These are phyloP conservation scores for Antheraea pernyi DNA, from an alignment of 1,140 invertebrate species.

Conservation along the genomic window DNA sequence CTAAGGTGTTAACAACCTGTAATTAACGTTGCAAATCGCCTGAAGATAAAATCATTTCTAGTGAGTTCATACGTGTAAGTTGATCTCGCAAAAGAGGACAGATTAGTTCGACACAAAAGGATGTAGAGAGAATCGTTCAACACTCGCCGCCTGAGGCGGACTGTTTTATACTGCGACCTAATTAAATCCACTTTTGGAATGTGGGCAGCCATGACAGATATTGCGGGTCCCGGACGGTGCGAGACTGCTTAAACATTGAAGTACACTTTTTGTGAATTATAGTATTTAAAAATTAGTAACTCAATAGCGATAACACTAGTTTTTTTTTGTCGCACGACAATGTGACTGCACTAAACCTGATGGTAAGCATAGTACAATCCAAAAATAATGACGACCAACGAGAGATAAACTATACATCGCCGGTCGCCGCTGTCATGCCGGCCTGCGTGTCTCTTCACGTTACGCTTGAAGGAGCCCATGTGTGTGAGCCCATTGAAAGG, in stretches of 20 bases:
- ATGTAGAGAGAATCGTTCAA: constrained; percentile 17
- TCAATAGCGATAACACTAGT: no score
- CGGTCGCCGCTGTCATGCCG: no score
- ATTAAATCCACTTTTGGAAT: constrained; percentile 60
- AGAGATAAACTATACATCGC: no score
- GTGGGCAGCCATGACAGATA: constrained; percentile 42
- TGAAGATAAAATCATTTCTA: background rate
- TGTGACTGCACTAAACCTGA: no score
- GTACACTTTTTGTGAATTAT: background rate
- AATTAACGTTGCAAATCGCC: background rate
- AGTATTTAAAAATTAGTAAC: no score
- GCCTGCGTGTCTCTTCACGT: no score
- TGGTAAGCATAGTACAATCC: no score
- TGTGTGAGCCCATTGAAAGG: no score
- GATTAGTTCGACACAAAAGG: constrained; percentile 11
- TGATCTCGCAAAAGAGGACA: background rate
- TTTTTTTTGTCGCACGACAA: no score
- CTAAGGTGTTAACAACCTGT: background rate
- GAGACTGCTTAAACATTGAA: background rate
- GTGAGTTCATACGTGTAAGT: background rate
- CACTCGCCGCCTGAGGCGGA: constrained; percentile 24
- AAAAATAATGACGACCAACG: no score
- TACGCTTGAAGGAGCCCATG: no score
- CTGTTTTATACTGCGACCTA: constrained; percentile 38
- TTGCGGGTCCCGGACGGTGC: constrained; percentile 18